phyloP scores from a whole-genome alignment of 53 echinoderm and acorn worm species.

The Holothuria leucospilota region DNA sequence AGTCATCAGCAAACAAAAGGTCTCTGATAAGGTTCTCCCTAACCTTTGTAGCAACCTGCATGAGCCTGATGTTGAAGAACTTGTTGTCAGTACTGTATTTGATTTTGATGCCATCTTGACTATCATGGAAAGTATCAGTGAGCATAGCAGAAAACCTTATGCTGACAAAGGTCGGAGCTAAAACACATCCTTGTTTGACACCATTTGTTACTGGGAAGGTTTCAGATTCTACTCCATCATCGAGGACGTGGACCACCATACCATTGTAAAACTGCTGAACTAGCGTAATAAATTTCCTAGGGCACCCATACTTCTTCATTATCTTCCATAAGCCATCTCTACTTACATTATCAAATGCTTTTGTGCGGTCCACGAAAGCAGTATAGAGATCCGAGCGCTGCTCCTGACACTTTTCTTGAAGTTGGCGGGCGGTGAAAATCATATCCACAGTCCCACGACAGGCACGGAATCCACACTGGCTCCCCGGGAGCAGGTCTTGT shows the following conservation, averaged over 20 bases:
- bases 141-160: background rate
- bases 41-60: too few relatives aligned
- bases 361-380: background rate
- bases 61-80: too few relatives aligned
- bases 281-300: slow-evolving; percentile 32
- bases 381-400: background rate
- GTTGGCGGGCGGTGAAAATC: too few relatives aligned
- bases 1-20: too few relatives aligned
- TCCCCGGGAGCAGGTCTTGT: too few relatives aligned
- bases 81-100: too few relatives aligned
- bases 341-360: slow-evolving; percentile 54
- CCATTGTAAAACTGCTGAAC: slow-evolving; percentile 48
- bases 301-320: slow-evolving; percentile 55
- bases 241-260: slow-evolving; percentile 34
- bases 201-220: slow-evolving; percentile 53
- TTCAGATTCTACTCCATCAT: slow-evolving; percentile 28
- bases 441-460: too few relatives aligned
- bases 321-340: slow-evolving; percentile 64
- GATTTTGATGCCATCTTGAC: too few relatives aligned
- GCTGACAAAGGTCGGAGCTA: slow-evolving; percentile 29
- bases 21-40: too few relatives aligned
- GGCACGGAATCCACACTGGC: too few relatives aligned
- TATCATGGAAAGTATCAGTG: too few relatives aligned
- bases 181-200: slow-evolving; percentile 37
- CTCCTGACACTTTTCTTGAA: too few relatives aligned